phyloP scores from a whole-genome alignment of 30 jellyfish, hydroid and myxozoan species.

The Aurelia aurita region DNA sequence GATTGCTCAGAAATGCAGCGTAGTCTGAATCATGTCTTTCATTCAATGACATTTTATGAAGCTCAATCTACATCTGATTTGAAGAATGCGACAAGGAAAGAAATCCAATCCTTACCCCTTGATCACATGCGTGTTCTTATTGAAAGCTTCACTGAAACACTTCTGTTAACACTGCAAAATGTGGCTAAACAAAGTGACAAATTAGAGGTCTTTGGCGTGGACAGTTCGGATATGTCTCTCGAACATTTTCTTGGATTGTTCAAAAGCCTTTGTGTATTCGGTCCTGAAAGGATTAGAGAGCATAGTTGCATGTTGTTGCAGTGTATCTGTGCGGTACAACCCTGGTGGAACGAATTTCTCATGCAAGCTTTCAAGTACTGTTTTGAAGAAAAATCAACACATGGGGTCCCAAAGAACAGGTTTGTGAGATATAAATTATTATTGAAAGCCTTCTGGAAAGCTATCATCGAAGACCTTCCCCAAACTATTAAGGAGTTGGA shows the following conservation, averaged over 20 bases:
- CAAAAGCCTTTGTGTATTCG: conserved; percentile 62
- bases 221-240: conserved; percentile 8
- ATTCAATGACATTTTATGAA: conserved; percentile 52
- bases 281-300: conserved; percentile 59
- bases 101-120: conserved; percentile 1
- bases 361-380: conserved; percentile 53
- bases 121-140: conserved; percentile 62
- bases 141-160: conserved; percentile 69
- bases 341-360: conserved; percentile 89
- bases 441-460: too few relatives aligned
- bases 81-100: not conserved
- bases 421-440: not conserved
- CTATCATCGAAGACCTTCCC: too few relatives aligned
- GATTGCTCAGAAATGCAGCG: conserved; percentile 68
- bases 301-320: conserved; percentile 69
- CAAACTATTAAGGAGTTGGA: too few relatives aligned
- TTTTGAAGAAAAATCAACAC: conserved; percentile 51
- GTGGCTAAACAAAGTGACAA: not conserved
- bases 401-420: conserved; percentile 80
- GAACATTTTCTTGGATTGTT: conserved; percentile 68
- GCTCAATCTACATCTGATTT: not conserved
- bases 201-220: conserved; percentile 5
- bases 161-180: conserved; percentile 25
- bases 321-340: conserved; percentile 51
- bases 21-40: conserved; percentile 49